Percentiles rank a stretch among this genome's conserved stretches.
Conservation (phyloP, 1,140 invertebrate genomes). For the Orchesella cincta region DNA sequence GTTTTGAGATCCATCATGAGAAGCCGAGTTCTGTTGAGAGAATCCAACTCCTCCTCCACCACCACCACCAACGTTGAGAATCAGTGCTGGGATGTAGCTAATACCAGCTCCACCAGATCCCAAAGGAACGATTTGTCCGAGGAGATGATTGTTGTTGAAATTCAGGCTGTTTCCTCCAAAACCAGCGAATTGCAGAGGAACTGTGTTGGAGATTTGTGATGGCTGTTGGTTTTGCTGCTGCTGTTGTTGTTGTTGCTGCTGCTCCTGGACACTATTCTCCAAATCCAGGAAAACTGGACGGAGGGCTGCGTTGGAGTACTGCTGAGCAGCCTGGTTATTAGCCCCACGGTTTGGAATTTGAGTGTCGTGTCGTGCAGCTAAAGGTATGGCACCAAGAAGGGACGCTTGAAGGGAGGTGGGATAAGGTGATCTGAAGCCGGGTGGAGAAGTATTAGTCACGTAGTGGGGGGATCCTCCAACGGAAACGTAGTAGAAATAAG, state of each 20-base stretch:
- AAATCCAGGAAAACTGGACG: constrained; percentile 11
- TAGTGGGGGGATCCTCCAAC: constrained; percentile 41
- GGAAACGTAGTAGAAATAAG: constrained; percentile 45
- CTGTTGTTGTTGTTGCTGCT: background rate
- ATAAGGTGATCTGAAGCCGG: constrained; percentile 23
- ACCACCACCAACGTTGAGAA: background rate
- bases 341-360: constrained; percentile 45
- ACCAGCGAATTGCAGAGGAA: background rate
- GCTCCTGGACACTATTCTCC: background rate
- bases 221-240: constrained; percentile 8
- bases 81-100: constrained; percentile 9
- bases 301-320: background rate
- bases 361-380: constrained; percentile 52
- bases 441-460: constrained; percentile 16
- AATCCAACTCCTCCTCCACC: background rate
- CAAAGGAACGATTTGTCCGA: background rate
- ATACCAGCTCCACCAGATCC: background rate
- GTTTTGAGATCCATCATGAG: constrained; percentile 2
- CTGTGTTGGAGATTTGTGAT: background rate
- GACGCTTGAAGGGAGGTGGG: constrained; percentile 41
- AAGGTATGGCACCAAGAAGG: constrained; percentile 50
- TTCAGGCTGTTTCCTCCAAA: background rate
- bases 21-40: too few species aligned
- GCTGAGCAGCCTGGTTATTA: background rate
- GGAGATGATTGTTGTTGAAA: background rate